phyloP scores from a whole-genome alignment of 2,113 vertebrate species.

The Lophius piscatorius region DNA sequence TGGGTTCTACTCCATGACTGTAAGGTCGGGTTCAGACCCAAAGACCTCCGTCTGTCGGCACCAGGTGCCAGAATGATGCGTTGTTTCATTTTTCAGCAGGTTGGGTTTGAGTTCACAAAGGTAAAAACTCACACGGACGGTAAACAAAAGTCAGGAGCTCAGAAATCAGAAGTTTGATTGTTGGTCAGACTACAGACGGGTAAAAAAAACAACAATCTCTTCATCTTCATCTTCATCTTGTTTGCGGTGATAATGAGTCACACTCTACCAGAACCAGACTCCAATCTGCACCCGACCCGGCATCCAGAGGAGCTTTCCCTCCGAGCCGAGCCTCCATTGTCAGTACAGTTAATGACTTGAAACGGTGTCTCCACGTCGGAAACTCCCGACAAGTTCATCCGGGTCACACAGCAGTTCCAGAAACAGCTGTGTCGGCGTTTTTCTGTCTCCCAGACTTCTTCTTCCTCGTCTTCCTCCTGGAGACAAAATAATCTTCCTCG shows the following conservation, averaged over 20 bases:
- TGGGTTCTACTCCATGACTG: too few species aligned
- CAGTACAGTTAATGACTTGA: slow-evolving; percentile 55
- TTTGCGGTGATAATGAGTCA: slow-evolving; percentile 8
- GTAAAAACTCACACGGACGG: too few species aligned
- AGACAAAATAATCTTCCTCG: slow-evolving; percentile 31
- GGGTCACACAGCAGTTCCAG: slow-evolving; percentile 14
- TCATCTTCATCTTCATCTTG: too few species aligned
- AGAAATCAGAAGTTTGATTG: too few species aligned
- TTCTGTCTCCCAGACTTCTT: slow-evolving; percentile 7
- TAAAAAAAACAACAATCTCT: too few species aligned
- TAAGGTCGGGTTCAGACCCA: too few species aligned
- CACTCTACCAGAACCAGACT: slow-evolving; percentile 17
- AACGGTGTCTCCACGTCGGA: slow-evolving; percentile 28
- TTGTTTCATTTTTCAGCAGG: too few species aligned
- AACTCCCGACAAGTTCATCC: slow-evolving; percentile 34
- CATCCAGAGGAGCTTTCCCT: slow-evolving; percentile 4
- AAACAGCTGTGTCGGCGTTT: slow-evolving; percentile 35
- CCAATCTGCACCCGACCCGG: neutral
- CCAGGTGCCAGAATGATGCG: too few species aligned
- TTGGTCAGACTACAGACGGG: too few species aligned
- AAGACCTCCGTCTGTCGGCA: too few species aligned
- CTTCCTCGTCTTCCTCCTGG: slow-evolving; percentile 2
- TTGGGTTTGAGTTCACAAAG: too few species aligned
- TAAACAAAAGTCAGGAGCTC: too few species aligned
- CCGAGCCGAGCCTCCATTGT: slow-evolving; percentile 30